A percentile compares a stretch with the other conserved stretches of the same genome.
phyloP scores from a whole-genome alignment of 1,140 invertebrate species.

The Charaxes varanes region DNA sequence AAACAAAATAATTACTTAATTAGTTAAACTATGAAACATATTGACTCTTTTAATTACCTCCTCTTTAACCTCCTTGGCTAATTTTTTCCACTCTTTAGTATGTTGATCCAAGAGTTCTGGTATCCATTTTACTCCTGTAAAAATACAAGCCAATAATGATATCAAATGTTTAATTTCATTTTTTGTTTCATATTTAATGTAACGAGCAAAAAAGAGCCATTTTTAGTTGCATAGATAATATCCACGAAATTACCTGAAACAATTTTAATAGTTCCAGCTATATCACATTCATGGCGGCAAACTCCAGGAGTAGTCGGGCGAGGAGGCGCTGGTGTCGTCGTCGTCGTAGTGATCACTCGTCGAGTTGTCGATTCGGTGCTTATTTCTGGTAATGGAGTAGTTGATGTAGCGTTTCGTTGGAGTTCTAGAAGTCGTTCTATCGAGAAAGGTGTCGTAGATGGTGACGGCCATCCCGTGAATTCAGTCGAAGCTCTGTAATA shows the following conservation, averaged over 20 bases:
- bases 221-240: too few relatives aligned
- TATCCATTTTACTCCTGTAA: constrained; percentile 83
- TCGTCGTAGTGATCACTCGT: constrained; percentile 83
- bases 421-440: constrained; percentile 86
- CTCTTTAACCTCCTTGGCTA: constrained; percentile 85
- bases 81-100: constrained; percentile 87
- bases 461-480: constrained; percentile 91
- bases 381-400: constrained; percentile 58
- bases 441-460: constrained; percentile 87
- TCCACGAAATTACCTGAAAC: constrained; percentile 79
- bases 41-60: constrained; percentile 77
- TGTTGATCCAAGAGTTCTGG: constrained; percentile 90
- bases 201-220: too few relatives aligned
- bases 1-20: too few relatives aligned
- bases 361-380: constrained; percentile 72
- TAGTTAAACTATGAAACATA: too few relatives aligned
- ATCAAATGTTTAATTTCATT: too few relatives aligned
- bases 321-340: constrained; percentile 83
- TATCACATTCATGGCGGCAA: constrained; percentile 85
- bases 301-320: constrained; percentile 87
- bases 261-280: constrained; percentile 89
- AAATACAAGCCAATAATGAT: too few relatives aligned
- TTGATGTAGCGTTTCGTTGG: constrained; percentile 79
- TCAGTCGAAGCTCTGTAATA: constrained; percentile 84
- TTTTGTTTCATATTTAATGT: too few relatives aligned